Evolutionary conservation across 2,888 invertebrate genomes (phyloP), one percentile per base, ranked within the genome.

Genomic region (Rutpela maculata): DNA sequence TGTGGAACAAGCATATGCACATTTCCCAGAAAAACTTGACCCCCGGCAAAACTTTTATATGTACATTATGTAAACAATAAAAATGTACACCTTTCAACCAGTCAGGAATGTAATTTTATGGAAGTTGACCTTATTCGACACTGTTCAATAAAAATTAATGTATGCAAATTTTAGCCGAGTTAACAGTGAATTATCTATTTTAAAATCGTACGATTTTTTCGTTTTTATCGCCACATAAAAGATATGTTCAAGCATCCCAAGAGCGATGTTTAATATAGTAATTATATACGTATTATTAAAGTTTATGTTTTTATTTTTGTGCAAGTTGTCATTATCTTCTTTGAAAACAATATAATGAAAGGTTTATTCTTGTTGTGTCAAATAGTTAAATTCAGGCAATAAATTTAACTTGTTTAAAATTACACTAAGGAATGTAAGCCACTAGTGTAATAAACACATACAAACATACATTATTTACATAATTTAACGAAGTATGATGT

Each of bases 81-180:
- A 55, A 19, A 9, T 17, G 18, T 18, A 43, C 66, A 67, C 38
- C 22, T 62, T 31, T 35, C 62, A 26, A 62, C 62, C 65, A 65
- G 31, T 31, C 60, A 62, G 43, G 70, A 70, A 60, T 70, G 70
- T 56, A 62, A 60, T 31, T 38, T 72, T 62, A 63, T 55, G 55
- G 26, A 76, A 71, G 43, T 43, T 56, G 75, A 71, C 75, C 75
- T 71, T 71, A 60, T 76, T 70, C 35, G 71, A 57, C 66, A 56
- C 12, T 57, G 70, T 71, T 69, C 75, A 43, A 50, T 57, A 70
- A 65, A 70, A 75, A 67, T 60, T 66, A 43, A 70, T 38, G 38
- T 75, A 75, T 75, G 75, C 65, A 75, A 75, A 69, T 75, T 74
- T 68, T 74, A 55, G 50, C 74, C 74, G 50, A 67, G 74, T 72